phyloP scores from a whole-genome alignment of 2,113 vertebrate genomes.

The Gnathochromis pfefferi region DNA sequence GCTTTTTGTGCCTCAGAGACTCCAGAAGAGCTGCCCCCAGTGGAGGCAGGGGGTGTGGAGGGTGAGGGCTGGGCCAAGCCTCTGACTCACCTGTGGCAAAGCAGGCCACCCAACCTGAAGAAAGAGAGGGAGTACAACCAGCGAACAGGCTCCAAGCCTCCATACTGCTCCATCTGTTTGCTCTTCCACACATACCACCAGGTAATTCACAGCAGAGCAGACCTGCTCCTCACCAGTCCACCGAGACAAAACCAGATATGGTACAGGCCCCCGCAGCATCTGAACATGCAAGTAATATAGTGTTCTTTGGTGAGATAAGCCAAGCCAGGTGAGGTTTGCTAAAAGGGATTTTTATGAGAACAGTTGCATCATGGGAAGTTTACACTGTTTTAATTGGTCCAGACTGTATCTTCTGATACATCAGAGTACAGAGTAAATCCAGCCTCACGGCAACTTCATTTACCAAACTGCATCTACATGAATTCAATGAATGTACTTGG shows the following conservation, averaged over 20 bases:
- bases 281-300: not conserved
- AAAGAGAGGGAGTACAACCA: conserved; percentile 89
- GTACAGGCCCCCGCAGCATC: not conserved
- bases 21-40: conserved; percentile 71
- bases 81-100: conserved; percentile 91
- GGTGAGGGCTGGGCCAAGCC: conserved; percentile 89
- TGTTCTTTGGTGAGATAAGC: not conserved
- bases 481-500: not conserved
- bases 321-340: not conserved
- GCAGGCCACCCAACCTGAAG: conserved; percentile 83
- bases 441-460: too few relatives aligned
- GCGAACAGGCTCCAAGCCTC: conserved; percentile 79
- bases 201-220: conserved; percentile 13
- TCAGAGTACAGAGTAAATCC: not conserved
- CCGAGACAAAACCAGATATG: not conserved
- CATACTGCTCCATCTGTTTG: conserved; percentile 87
- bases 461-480: not conserved
- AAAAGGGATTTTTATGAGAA: not conserved
- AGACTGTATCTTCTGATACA: not conserved
- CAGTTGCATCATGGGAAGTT: not conserved
- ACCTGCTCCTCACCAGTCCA: not conserved
- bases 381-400: not conserved
- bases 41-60: conserved; percentile 82
- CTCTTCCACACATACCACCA: conserved; percentile 87
- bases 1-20: conserved; percentile 66